These are phyloP conservation scores for Brachyptera putata DNA, from an alignment of 2,888 invertebrate genomes.

Conservation along the genomic window DNA sequence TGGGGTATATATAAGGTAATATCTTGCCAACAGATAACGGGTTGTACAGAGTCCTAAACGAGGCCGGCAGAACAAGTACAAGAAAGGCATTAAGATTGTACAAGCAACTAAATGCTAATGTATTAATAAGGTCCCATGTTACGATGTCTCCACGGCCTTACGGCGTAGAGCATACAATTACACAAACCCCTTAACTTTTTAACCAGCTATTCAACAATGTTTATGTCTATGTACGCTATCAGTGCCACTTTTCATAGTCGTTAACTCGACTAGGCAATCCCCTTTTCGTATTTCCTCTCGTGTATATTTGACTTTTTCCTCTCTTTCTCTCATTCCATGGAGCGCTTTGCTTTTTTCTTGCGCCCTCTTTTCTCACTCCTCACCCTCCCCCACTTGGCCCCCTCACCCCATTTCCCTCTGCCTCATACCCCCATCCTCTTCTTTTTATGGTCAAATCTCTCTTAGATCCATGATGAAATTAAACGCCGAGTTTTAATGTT, in stretches of 20 bases:
- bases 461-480: slow-evolving; percentile 52
- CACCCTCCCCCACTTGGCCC: neutral
- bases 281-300: slow-evolving; percentile 12
- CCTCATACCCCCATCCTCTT: slow-evolving; percentile 41
- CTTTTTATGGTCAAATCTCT: slow-evolving; percentile 50
- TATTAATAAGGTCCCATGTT: slow-evolving; percentile 2
- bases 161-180: neutral
- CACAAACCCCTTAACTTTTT: slow-evolving; percentile 10
- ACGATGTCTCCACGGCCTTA: neutral
- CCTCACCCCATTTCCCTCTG: slow-evolving; percentile 21
- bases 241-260: neutral
- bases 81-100: slow-evolving; percentile 10
- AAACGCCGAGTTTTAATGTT: slow-evolving; percentile 52
- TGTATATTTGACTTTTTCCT: neutral
- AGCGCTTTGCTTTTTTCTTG: slow-evolving; percentile 15
- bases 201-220: slow-evolving; percentile 5
- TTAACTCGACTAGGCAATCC: neutral
- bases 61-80: too few species aligned
- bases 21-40: too few species aligned
- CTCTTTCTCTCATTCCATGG: neutral
- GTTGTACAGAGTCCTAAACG: too few species aligned
- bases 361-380: slow-evolving; percentile 16
- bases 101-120: slow-evolving; percentile 9
- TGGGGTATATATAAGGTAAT: too few species aligned
- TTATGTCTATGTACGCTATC: neutral